Percentiles rank a stretch among this genome's conserved stretches.
Evolutionary conservation across 2,797 vertebrate species (phyloP).

Genomic region (Saguinus oedipus): DNA sequence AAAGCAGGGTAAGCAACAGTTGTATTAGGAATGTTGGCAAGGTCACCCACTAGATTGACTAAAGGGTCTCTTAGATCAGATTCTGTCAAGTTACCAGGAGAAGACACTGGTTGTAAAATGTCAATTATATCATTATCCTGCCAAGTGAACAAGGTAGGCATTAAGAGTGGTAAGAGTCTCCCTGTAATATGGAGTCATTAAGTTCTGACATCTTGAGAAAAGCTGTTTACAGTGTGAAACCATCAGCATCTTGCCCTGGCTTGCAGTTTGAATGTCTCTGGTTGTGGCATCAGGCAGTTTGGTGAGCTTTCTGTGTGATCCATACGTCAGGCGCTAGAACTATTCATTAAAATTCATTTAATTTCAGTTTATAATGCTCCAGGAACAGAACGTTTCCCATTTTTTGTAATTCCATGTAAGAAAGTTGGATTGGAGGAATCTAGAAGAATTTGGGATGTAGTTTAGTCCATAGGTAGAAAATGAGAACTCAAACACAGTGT

Average conservation of each 20-base stretch:
- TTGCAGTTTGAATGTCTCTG: not conserved
- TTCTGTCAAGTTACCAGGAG: not conserved
- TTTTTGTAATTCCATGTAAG: not conserved
- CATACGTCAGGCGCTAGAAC: not conserved
- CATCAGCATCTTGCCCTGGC: not conserved
- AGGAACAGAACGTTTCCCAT: not conserved
- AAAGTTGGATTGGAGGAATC: not conserved
- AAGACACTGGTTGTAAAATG: no score
- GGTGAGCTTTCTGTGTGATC: not conserved
- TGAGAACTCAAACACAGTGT: not conserved
- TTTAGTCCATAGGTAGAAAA: not conserved
- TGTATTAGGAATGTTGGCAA: not conserved
- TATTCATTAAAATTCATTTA: not conserved
- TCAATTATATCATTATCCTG: not conserved
- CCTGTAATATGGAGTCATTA: not conserved
- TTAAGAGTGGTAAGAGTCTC: not conserved
- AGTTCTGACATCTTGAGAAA: not conserved
- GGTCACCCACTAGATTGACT: not conserved
- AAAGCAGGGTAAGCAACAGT: not conserved
- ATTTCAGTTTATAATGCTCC: not conserved
- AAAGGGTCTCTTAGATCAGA: not conserved
- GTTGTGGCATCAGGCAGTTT: not conserved
- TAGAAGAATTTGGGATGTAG: not conserved
- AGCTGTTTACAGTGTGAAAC: not conserved
- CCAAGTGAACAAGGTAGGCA: not conserved